A percentile compares a stretch with the other conserved stretches of the same genome.
Evolutionary conservation across 2,888 invertebrate genomes (phyloP).

Genomic region (Lymantria monacha): DNA sequence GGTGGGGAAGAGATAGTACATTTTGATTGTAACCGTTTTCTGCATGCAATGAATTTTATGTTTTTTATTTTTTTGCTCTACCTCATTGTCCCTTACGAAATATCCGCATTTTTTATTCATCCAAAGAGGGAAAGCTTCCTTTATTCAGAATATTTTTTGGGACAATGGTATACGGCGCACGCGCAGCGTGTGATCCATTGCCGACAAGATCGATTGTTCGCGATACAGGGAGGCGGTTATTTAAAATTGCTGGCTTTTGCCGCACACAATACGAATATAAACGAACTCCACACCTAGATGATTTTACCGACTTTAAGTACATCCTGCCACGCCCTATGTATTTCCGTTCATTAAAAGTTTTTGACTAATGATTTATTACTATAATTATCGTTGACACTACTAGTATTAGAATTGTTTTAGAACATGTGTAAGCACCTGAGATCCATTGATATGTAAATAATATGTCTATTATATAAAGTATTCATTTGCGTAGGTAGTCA

Average conservation of each 20-base stretch:
- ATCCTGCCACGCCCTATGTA: constrained; percentile 59
- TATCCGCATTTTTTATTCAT: constrained; percentile 68
- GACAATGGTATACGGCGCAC: constrained; percentile 70
- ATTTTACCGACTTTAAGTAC: constrained; percentile 62
- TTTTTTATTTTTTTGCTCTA: constrained; percentile 50
- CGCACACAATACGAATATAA: constrained; percentile 60
- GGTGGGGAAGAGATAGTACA: neutral
- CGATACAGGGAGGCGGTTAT: constrained; percentile 65
- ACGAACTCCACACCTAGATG: constrained; percentile 63
- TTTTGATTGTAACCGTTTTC: constrained; percentile 15
- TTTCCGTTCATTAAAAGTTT: constrained; percentile 50
- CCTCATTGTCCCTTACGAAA: constrained; percentile 64
- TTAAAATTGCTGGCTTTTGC: constrained; percentile 70
- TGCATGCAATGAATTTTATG: constrained; percentile 16
- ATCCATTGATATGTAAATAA: neutral
- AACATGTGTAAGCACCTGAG: constrained; percentile 9
- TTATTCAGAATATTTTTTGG: constrained; percentile 69
- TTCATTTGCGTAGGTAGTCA: neutral
- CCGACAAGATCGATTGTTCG: constrained; percentile 68
- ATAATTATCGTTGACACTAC: constrained; percentile 7
- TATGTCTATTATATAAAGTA: neutral
- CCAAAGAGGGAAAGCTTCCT: constrained; percentile 70
- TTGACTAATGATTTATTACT: constrained; percentile 39
- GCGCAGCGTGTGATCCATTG: constrained; percentile 75
- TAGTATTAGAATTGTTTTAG: constrained; percentile 4